phyloP scores from a whole-genome alignment of 2,113 vertebrate genomes.

The Ophthalmolycus amberensis region DNA sequence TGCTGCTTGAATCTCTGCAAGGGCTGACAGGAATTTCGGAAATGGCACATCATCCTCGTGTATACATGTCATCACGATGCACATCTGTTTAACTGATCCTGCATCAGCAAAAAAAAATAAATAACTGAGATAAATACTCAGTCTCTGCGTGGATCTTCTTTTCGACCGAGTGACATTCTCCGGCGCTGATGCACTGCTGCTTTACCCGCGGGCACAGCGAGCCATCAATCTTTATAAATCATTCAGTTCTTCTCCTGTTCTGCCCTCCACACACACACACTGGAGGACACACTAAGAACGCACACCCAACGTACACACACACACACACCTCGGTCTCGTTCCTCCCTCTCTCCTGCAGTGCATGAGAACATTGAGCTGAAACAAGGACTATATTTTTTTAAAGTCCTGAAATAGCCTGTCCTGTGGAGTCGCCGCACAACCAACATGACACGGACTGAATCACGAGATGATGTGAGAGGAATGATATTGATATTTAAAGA shows the following conservation, averaged over 20 bases:
- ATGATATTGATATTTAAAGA: neutral
- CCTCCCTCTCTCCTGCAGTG: slow-evolving; percentile 24
- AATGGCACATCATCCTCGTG: neutral
- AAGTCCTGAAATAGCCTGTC: slow-evolving; percentile 9
- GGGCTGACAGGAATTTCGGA: neutral
- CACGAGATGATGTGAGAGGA: neutral
- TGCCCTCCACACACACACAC: slow-evolving; percentile 45
- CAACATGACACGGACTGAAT: neutral
- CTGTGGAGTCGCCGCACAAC: neutral
- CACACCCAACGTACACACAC: slow-evolving; percentile 21
- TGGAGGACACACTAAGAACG: neutral
- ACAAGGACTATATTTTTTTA: slow-evolving; percentile 12
- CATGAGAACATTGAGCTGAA: slow-evolving; percentile 21
- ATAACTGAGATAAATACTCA: slow-evolving; percentile 21
- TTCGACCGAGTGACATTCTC: slow-evolving; percentile 54
- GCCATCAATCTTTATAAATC: slow-evolving; percentile 76
- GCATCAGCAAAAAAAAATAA: slow-evolving; percentile 35
- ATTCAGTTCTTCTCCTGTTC: slow-evolving; percentile 63
- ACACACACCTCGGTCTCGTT: neutral
- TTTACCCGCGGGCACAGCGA: slow-evolving; percentile 34
- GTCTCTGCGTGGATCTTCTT: slow-evolving; percentile 19
- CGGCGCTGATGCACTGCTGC: slow-evolving; percentile 42
- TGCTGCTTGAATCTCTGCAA: neutral
- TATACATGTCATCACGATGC: slow-evolving; percentile 15
- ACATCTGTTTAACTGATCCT: slow-evolving; percentile 35